Conservation (phyloP, 2,888 invertebrate species). For the Rhagium mordax region DNA sequence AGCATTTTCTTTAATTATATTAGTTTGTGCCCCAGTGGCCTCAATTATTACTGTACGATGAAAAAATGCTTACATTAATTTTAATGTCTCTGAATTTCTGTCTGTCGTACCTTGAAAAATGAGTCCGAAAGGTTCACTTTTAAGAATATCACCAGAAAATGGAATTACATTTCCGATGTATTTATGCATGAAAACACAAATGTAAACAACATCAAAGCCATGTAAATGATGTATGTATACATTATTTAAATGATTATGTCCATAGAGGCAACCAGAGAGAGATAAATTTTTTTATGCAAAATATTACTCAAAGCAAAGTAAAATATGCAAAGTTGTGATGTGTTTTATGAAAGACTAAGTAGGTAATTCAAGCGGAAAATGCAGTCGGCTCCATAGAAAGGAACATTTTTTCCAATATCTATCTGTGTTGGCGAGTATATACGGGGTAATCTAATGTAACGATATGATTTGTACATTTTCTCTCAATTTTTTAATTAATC, state of each 20-base stretch:
- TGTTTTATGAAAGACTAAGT: background rate
- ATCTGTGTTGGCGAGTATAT: too few relatives aligned
- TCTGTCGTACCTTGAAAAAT: background rate
- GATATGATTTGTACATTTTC: too few relatives aligned
- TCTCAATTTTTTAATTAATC: too few relatives aligned
- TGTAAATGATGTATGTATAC: conserved; percentile 42
- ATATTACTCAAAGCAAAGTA: conserved; percentile 24
- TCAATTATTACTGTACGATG: too few relatives aligned
- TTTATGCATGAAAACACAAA: conserved; percentile 31
- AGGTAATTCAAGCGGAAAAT: background rate
- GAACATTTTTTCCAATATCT: too few relatives aligned
- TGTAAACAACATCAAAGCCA: conserved; percentile 44
- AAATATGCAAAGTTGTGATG: too few relatives aligned
- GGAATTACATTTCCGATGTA: conserved; percentile 22
- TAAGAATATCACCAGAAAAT: background rate
- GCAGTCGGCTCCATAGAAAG: too few relatives aligned
- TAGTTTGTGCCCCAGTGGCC: too few relatives aligned
- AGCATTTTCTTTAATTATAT: too few relatives aligned
- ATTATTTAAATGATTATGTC: conserved; percentile 46
- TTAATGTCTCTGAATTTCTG: background rate
- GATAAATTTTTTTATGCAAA: conserved; percentile 36
- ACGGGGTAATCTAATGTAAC: too few relatives aligned
- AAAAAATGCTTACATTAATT: too few relatives aligned
- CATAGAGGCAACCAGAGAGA: conserved; percentile 34
- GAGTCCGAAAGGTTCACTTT: background rate